These are phyloP conservation scores for Agriopis marginaria DNA, from an alignment of 2,888 invertebrate genomes.

Conservation along the genomic window DNA sequence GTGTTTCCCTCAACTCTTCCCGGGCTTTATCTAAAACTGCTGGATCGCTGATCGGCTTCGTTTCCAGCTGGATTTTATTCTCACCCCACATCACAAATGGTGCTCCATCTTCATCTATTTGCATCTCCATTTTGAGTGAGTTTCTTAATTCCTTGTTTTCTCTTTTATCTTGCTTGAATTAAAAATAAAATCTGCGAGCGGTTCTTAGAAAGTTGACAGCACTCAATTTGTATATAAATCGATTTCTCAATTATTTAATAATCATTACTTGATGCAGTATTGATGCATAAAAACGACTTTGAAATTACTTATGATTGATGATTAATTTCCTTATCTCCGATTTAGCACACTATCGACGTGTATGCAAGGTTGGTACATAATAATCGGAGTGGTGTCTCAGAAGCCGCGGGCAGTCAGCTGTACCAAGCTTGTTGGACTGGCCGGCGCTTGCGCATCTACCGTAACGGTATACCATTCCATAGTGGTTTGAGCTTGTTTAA, in stretches of 20 bases:
- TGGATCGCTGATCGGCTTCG: constrained; percentile 85
- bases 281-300: neutral
- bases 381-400: neutral
- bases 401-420: constrained; percentile 28
- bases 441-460: constrained; percentile 58
- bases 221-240: neutral
- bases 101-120: constrained; percentile 83
- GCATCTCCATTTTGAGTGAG: constrained; percentile 70
- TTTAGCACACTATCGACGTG: constrained; percentile 18
- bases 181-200: neutral
- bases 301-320: constrained; percentile 19
- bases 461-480: constrained; percentile 61
- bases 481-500: constrained; percentile 29
- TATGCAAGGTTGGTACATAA: neutral
- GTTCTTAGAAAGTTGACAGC: neutral
- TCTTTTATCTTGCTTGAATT: neutral
- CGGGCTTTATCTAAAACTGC: constrained; percentile 87
- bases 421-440: constrained; percentile 49
- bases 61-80: constrained; percentile 87
- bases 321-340: constrained; percentile 18
- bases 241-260: neutral
- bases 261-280: neutral
- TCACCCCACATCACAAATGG: constrained; percentile 89
- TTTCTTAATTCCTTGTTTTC: neutral
- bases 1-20: constrained; percentile 90